A percentile compares a stretch with the other conserved stretches of the same genome.
Conservation (phyloP, 1,140 invertebrate species). For the Lysiphlebus fabarum region DNA sequence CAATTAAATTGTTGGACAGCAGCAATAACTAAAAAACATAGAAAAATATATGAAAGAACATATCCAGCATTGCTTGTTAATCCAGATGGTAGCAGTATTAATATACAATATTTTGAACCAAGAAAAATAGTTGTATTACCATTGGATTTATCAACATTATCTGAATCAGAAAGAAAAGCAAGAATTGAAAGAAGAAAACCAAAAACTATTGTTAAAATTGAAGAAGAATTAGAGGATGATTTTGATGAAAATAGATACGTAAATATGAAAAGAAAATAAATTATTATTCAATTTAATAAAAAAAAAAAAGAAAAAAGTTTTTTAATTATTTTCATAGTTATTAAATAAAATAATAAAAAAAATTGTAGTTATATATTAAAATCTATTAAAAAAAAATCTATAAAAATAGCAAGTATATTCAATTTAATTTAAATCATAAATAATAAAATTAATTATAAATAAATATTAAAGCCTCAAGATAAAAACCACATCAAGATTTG, state of each 20-base stretch:
- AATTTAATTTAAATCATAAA: too few species aligned
- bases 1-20: constrained; percentile 65
- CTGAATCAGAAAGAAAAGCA: constrained; percentile 65
- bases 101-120: constrained; percentile 78
- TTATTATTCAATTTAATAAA: too few species aligned
- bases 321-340: too few species aligned
- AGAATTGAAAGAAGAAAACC: constrained; percentile 70
- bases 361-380: too few species aligned
- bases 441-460: too few species aligned
- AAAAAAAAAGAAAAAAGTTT: too few species aligned
- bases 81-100: constrained; percentile 81
- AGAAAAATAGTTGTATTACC: constrained; percentile 82
- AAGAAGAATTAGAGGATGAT: constrained; percentile 70
- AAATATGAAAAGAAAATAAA: constrained; percentile 68
- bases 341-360: too few species aligned
- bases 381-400: too few species aligned
- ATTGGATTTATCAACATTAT: constrained; percentile 67
- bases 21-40: constrained; percentile 67
- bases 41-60: constrained; percentile 64
- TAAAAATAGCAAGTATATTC: too few species aligned
- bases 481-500: too few species aligned
- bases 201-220: constrained; percentile 69
- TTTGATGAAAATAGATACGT: constrained; percentile 78
- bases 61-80: constrained; percentile 76
- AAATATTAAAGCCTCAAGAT: too few species aligned